Percentiles rank a stretch among this genome's conserved stretches.
These are phyloP conservation scores for Sinohyriopsis cumingii DNA, from an alignment of 2,888 invertebrate species.

Conservation along the genomic window DNA sequence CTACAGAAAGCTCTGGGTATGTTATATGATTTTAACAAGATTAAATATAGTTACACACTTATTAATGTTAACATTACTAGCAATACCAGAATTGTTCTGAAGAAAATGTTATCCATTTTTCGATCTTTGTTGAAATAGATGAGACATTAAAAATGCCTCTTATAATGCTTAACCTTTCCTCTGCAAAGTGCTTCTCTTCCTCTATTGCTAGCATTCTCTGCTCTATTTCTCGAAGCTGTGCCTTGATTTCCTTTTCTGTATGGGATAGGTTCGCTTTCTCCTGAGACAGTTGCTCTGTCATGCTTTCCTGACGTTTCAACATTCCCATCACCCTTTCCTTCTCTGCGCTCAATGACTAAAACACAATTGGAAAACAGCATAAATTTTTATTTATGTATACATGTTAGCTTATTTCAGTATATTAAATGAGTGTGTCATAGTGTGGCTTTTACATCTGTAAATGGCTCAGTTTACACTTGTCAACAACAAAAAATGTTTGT, in stretches of 20 bases:
- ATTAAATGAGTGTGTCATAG: too few species aligned
- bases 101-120: neutral
- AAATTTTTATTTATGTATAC: neutral
- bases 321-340: conserved; percentile 68
- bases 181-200: conserved; percentile 71
- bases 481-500: too few species aligned
- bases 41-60: too few species aligned
- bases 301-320: conserved; percentile 54
- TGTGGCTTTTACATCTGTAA: too few species aligned
- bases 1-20: too few species aligned
- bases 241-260: conserved; percentile 64
- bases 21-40: too few species aligned
- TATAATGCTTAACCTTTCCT: conserved; percentile 58
- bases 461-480: too few species aligned
- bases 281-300: conserved; percentile 59
- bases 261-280: conserved; percentile 70
- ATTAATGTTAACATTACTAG: too few species aligned
- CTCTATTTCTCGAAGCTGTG: conserved; percentile 67
- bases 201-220: conserved; percentile 55
- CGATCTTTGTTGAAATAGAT: neutral
- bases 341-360: conserved; percentile 69
- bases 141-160: neutral
- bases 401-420: neutral
- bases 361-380: neutral
- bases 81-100: too few species aligned